Conservation (phyloP, 2,888 invertebrate genomes). For the Teleiodes luculella region DNA sequence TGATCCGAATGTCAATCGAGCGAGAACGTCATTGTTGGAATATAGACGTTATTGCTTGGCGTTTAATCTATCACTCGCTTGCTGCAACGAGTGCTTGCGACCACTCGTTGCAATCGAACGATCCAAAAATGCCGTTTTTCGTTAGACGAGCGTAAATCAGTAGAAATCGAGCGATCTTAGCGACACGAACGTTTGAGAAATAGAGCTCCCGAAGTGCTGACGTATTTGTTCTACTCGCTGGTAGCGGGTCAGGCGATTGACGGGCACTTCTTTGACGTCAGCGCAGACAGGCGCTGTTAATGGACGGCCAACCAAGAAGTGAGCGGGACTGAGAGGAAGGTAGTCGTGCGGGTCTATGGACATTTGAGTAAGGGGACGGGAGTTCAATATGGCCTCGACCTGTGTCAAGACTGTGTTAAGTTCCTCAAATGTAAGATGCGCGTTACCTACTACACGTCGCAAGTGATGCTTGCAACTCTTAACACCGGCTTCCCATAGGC, state of each 20-base stretch:
- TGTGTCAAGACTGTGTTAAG: slow-evolving; percentile 17
- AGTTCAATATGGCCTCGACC: slow-evolving; percentile 21
- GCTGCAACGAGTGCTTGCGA: no score
- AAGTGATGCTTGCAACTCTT: slow-evolving; percentile 9
- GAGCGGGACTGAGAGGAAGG: slow-evolving; percentile 12
- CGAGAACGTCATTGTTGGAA: no score
- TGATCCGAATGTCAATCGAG: no score
- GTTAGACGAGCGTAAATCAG: no score
- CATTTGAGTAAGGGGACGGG: slow-evolving; percentile 19
- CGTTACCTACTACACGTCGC: slow-evolving; percentile 5
- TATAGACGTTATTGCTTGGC: no score
- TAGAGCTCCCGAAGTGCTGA: no score
- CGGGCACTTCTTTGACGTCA: background rate
- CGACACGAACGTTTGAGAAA: no score
- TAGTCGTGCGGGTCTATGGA: slow-evolving; percentile 17
- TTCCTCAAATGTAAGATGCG: slow-evolving; percentile 15
- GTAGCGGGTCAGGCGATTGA: background rate
- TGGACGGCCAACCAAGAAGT: slow-evolving; percentile 19
- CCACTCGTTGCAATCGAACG: no score
- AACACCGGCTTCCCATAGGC: background rate
- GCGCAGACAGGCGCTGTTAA: slow-evolving; percentile 15
- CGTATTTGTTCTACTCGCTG: slow-evolving; percentile 9
- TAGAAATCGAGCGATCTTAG: no score
- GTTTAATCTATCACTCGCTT: no score
- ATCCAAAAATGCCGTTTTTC: no score